Base-by-base conservation (phyloP, 1,140 invertebrate genomes). In the Leptonema lineaticorne region DNA sequence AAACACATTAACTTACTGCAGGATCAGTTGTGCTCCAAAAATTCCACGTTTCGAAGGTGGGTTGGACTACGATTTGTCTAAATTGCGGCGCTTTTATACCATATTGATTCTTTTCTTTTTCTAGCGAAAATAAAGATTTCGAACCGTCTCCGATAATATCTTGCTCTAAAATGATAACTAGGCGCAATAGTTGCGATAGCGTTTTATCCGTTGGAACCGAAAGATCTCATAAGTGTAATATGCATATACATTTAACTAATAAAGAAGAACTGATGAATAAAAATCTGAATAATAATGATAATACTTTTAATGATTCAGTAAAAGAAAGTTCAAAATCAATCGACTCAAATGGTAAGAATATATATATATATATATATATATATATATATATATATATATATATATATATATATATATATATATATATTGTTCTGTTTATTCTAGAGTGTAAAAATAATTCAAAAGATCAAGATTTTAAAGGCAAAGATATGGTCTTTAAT, bases 111-210 rank as follows among this genome's bases (percentile, higher is more conserved):
- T n/a, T n/a, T n/a, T n/a, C n/a, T n/a, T n/a, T n/a, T n/a, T n/a
- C n/a, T n/a, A n/a, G n/a, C n/a, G n/a, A n/a, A n/a, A n/a, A 45
- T 62, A 29, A 56, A 53, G 20, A 2, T 8, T 22, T 22, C 2
- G 46, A 48, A 9, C n/a, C 18, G 22, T 3, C 6, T 22, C 3
- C 46, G 7, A 48, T 20, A 48, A 18, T 8, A 20, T 20, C 20
- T 2, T 63, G 26, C 16, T 14, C 11, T 28, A 46, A 22, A 46
- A 27, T 1, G 11, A 57, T 41, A 14, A 26, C 24, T 14, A 37
- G 70, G 14, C 48, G 46, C n/a, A 72, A 72, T 29, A 72, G 70
- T 58, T 66, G 63, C 29, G 67, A 69, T 46, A 72, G 70, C 29
- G 37, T 69, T 22, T 26, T 57, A 14, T 63, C 70, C 8, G 45